phyloP scores from a whole-genome alignment of 2,797 vertebrate genomes.

The Echiichthys vipera region DNA sequence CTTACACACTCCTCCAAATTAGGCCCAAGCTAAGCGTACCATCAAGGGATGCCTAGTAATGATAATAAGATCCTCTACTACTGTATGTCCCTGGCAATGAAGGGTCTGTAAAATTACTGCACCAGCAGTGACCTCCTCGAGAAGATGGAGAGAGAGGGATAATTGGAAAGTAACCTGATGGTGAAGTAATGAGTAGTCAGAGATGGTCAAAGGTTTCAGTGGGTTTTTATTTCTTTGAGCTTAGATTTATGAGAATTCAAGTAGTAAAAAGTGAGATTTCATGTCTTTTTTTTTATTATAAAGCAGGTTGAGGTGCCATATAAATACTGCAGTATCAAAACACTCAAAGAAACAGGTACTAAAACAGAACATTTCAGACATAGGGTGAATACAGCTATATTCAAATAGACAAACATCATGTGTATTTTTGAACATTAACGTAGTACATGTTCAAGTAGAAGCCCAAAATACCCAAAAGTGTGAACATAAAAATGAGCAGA shows the following conservation, averaged over 20 bases:
- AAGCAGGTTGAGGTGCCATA: no score
- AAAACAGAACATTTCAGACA: no score
- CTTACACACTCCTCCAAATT: slow-evolving; percentile 42
- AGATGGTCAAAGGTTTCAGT: neutral
- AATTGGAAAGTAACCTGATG: slow-evolving; percentile 14
- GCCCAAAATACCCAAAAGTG: no score
- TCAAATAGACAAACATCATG: no score
- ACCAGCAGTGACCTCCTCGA: slow-evolving; percentile 14
- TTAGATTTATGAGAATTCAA: neutral
- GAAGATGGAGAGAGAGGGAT: neutral
- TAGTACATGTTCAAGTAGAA: no score
- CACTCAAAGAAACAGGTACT: no score
- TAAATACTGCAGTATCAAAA: no score
- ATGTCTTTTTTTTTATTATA: no score
- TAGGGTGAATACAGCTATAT: no score
- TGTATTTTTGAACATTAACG: no score
- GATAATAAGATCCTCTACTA: slow-evolving; percentile 50
- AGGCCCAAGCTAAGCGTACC: slow-evolving; percentile 36
- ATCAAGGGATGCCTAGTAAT: slow-evolving; percentile 17
- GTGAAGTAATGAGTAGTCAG: neutral
- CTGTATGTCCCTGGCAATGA: slow-evolving; percentile 4
- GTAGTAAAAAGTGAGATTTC: no score
- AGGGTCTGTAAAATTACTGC: slow-evolving; percentile 25
- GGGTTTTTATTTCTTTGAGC: neutral
- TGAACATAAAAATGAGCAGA: no score